Base-by-base conservation (phyloP, 2,113 vertebrate genomes). In the Dasyurus viverrinus region DNA sequence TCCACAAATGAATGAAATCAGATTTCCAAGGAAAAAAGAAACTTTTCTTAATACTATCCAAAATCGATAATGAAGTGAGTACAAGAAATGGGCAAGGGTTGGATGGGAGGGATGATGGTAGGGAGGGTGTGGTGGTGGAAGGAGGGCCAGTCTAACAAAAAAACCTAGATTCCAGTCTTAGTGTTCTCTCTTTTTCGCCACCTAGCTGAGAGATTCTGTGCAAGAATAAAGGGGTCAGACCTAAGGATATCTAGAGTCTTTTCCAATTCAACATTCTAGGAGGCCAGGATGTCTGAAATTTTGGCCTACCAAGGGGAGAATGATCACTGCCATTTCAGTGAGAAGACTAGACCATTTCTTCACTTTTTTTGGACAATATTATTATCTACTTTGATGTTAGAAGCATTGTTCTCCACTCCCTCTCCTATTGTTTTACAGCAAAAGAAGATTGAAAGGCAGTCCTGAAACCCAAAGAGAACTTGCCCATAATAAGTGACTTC, bases 401-500 rank as follows among this genome's bases (percentile, higher is more conserved):
- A 76, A 76, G 30, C 12, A 19, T 4, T 76, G 4, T 30, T 25
- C 60, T 36, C 57, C 60, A 68, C 2, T 4, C 16, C 36, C 16
- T 76, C 36, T 76, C 60, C 60, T 76, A 76, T 7, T 68, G 3
- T n/a, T 2, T 5, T 22, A 76, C 36, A n/a, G 60, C 0, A 0
- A 90, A 11, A 60, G 57, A 60, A 60, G 27, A 89, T 46, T 57
- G 91, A 89, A 89, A 93, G 89, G 6, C n/a, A 92, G 55, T 55
- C 25, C 54, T 68, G 42, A 54, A 23, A 24, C 93, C 55, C 30
- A 54, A 52, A 0, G 0, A 53, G 93, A n/a, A 24, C 42, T 94
- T 94, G 8, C 0, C 0, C 3, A 55, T 94, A 52, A 90, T 89
- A 11, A 95, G 90, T 84, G 96, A 54, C 95, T 97, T 97, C 54